Conservation (phyloP, 2,888 invertebrate species). For the Gastrophysa polygoni region DNA sequence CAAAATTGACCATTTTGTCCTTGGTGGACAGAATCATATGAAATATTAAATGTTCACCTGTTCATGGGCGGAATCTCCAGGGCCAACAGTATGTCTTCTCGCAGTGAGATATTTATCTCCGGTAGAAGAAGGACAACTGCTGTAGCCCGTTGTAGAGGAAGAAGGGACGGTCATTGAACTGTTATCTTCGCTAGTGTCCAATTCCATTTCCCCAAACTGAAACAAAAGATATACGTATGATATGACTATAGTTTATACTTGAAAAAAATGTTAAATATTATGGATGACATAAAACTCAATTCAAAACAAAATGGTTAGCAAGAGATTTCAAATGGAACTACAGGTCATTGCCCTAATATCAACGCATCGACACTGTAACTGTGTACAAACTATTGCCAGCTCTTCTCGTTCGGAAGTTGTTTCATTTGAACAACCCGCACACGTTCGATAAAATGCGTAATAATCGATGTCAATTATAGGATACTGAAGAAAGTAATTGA, state of each 20-base stretch:
- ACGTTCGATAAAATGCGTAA: not conserved
- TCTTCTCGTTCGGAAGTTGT: too few relatives aligned
- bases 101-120: slow-evolving; percentile 66
- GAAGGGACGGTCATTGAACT: slow-evolving; percentile 51
- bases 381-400: too few relatives aligned
- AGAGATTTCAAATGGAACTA: too few relatives aligned
- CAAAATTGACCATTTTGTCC: not conserved
- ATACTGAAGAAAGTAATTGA: slow-evolving; percentile 4
- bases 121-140: slow-evolving; percentile 47
- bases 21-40: not conserved
- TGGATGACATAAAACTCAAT: too few relatives aligned
- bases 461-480: too few relatives aligned
- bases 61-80: slow-evolving; percentile 86
- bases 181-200: slow-evolving; percentile 54
- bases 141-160: slow-evolving; percentile 41
- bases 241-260: too few relatives aligned
- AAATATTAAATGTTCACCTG: slow-evolving; percentile 57
- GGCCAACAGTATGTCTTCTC: slow-evolving; percentile 91
- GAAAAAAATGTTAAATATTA: too few relatives aligned
- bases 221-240: too few relatives aligned
- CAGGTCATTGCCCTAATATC: too few relatives aligned
- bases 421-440: too few relatives aligned
- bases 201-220: slow-evolving; percentile 64
- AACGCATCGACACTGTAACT: too few relatives aligned
- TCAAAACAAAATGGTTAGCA: too few relatives aligned